phyloP scores from a whole-genome alignment of 2,888 invertebrate species.

The Tachystola acroxantha region DNA sequence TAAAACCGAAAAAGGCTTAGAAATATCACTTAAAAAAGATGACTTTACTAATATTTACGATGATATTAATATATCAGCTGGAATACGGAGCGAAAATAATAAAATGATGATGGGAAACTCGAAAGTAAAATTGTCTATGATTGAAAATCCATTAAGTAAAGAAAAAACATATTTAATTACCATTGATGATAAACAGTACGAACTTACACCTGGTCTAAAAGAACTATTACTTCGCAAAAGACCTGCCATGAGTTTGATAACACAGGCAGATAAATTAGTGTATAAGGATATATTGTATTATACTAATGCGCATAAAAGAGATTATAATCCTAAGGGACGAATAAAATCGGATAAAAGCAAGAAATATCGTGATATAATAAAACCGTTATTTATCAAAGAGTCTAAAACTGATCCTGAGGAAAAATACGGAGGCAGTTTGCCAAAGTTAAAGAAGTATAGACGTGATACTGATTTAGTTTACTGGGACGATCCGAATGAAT shows the following conservation, averaged over 20 bases:
- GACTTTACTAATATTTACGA: neutral
- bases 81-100: conserved; percentile 7
- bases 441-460: conserved; percentile 11
- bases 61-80: conserved; percentile 8
- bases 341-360: conserved; percentile 12
- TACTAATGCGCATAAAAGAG: conserved; percentile 14
- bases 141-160: neutral
- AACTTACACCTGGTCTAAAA: conserved; percentile 9
- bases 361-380: conserved; percentile 12
- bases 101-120: conserved; percentile 10
- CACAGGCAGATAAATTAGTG: conserved; percentile 8
- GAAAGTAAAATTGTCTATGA: conserved; percentile 1
- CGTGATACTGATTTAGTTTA: conserved; percentile 16
- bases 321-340: conserved; percentile 12
- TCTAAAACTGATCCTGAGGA: neutral
- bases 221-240: conserved; percentile 9
- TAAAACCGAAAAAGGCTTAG: neutral
- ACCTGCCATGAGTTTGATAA: conserved; percentile 4
- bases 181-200: conserved; percentile 6
- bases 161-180: neutral
- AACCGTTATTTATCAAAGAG: conserved; percentile 1
- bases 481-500: conserved; percentile 22
- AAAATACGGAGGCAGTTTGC: conserved; percentile 10
- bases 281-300: conserved; percentile 12
- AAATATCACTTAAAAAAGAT: neutral